A percentile compares a stretch with the other conserved stretches of the same genome.
These are phyloP conservation scores for Phylloscopus trochilus DNA, from an alignment of 2,113 vertebrate genomes.

Conservation along the genomic window DNA sequence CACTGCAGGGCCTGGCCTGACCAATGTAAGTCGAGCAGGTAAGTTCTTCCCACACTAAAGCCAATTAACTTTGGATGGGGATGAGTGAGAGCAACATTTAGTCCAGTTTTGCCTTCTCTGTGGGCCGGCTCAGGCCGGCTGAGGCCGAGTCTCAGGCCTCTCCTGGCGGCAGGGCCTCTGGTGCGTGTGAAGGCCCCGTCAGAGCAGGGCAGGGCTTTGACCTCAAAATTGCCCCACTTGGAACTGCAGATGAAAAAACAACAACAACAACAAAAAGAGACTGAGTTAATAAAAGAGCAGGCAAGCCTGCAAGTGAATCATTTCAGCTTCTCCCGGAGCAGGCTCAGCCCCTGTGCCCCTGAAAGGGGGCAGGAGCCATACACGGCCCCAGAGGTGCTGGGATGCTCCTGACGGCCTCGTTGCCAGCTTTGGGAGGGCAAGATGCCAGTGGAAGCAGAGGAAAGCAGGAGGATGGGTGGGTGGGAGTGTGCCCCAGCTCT, in stretches of 20 bases:
- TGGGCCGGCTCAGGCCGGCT: not conserved
- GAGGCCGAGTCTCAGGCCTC: not conserved
- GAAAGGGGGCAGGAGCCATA: not conserved
- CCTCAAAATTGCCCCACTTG: slow-evolving; percentile 25
- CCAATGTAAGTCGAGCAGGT: not conserved
- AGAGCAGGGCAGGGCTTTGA: slow-evolving; percentile 24
- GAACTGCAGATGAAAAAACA: not conserved
- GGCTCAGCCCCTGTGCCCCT: not conserved
- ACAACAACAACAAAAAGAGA: not conserved
- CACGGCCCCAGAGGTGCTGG: accelerated
- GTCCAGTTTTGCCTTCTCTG: not conserved
- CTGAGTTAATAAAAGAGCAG: not conserved
- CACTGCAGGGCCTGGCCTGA: not conserved
- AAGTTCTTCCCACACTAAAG: slow-evolving; percentile 21
- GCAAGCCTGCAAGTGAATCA: not conserved
- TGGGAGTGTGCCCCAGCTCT: not conserved
- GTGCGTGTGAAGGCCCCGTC: not conserved
- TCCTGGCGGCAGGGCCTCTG: not conserved
- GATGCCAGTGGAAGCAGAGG: not conserved
- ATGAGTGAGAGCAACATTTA: not conserved
- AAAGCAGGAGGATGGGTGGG: not conserved
- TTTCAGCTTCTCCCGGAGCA: not conserved
- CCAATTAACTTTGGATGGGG: not conserved
- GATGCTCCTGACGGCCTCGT: not conserved
- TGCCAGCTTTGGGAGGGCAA: not conserved